Evolutionary conservation across 2,797 vertebrate species (phyloP).

Genomic region (Heterohyrax brucei): DNA sequence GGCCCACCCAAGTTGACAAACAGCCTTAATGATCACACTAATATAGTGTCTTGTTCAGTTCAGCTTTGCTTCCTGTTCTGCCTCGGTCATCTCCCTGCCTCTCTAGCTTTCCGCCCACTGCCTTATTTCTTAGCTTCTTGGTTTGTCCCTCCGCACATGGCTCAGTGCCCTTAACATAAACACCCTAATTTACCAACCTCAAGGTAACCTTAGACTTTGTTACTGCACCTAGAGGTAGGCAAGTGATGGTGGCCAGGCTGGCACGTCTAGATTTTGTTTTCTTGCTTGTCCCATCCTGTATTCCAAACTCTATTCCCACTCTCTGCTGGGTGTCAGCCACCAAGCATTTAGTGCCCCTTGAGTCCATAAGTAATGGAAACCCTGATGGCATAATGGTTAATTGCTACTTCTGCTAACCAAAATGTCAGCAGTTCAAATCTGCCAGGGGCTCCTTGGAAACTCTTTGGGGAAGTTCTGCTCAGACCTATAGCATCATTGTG

Average conservation of each 20-base stretch:
- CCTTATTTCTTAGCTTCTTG: background rate
- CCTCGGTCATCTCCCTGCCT: background rate
- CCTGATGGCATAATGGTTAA: too few species aligned
- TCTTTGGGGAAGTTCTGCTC: too few species aligned
- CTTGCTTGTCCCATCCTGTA: background rate
- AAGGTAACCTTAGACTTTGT: conserved; percentile 70
- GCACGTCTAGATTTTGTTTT: conserved; percentile 1
- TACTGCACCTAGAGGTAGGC: conserved; percentile 72
- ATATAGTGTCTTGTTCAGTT: background rate
- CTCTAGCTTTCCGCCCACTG: background rate
- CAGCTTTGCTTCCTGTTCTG: background rate
- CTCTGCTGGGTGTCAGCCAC: background rate
- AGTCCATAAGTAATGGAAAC: background rate
- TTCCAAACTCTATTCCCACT: background rate
- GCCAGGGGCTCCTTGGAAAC: too few species aligned
- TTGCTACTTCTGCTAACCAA: too few species aligned
- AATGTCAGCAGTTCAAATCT: too few species aligned
- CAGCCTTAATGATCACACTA: background rate
- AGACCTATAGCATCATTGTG: too few species aligned
- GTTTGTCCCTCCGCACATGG: background rate
- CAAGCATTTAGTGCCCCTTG: background rate
- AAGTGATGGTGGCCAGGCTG: background rate
- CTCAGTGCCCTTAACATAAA: conserved; percentile 74
- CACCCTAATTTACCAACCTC: conserved; percentile 76
- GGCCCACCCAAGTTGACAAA: too few species aligned